phyloP scores from a whole-genome alignment of 2,888 invertebrate species.

The Ectemnius lituratus region DNA sequence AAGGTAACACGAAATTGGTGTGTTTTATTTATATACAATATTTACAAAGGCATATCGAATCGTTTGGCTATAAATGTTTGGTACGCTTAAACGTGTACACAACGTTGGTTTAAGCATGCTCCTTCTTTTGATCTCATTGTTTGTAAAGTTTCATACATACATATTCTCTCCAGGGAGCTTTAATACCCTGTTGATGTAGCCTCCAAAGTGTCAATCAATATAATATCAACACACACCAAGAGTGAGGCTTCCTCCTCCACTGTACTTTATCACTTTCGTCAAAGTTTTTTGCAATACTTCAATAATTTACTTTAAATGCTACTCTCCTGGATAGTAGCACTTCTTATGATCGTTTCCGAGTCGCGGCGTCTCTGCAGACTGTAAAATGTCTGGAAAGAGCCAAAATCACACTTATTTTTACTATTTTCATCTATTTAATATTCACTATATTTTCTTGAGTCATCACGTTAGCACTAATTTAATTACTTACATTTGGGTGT shows the following conservation, averaged over 20 bases:
- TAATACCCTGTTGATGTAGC: constrained; percentile 36
- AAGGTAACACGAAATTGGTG: constrained; percentile 66
- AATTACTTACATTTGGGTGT: constrained; percentile 69
- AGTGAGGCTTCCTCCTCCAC: background rate
- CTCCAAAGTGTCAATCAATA: constrained; percentile 12
- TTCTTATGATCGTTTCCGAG: constrained; percentile 67
- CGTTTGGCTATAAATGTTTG: constrained; percentile 68
- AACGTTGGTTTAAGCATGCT: constrained; percentile 45
- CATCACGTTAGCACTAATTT: too few relatives aligned
- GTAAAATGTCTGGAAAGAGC: constrained; percentile 68
- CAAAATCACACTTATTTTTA: background rate
- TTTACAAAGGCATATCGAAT: constrained; percentile 72
- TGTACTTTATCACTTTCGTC: constrained; percentile 11
- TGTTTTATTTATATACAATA: constrained; percentile 75
- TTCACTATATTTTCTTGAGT: background rate
- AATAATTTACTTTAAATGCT: constrained; percentile 64
- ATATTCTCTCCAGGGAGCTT: constrained; percentile 2
- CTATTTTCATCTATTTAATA: background rate
- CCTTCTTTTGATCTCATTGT: constrained; percentile 23
- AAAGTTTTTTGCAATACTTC: too few relatives aligned
- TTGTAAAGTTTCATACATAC: constrained; percentile 18
- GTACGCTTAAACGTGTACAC: constrained; percentile 64
- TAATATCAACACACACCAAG: background rate
- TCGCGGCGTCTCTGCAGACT: constrained; percentile 72
- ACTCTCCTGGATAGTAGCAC: constrained; percentile 71